Evolutionary conservation across 2,113 vertebrate genomes (phyloP).

Genomic region (Balaeniceps rex): DNA sequence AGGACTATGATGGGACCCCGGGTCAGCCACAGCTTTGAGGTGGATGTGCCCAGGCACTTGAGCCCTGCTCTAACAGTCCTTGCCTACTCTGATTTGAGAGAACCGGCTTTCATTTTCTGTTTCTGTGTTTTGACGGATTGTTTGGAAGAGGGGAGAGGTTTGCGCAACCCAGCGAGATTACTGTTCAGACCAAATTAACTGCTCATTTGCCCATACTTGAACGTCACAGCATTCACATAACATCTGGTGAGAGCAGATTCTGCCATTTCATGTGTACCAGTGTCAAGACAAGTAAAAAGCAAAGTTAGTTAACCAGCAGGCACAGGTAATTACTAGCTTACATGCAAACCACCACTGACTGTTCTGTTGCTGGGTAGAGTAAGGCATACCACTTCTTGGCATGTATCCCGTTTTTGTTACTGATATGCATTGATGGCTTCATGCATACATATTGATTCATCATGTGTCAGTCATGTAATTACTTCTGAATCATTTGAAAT

Average conservation of each 20-base stretch:
- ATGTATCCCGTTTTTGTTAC: neutral
- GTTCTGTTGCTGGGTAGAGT: neutral
- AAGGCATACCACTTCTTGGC: neutral
- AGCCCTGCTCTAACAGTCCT: neutral
- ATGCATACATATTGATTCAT: conserved; percentile 25
- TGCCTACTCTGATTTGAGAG: neutral
- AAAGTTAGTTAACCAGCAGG: neutral
- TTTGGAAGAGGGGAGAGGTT: neutral
- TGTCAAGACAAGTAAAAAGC: neutral
- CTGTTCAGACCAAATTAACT: neutral
- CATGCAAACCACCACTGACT: neutral
- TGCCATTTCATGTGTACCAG: neutral
- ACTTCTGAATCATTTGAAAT: neutral
- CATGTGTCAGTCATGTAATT: conserved; percentile 7
- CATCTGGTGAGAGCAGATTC: neutral
- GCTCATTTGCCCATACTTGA: neutral
- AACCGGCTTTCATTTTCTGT: neutral
- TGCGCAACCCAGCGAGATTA: neutral
- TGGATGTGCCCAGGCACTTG: neutral
- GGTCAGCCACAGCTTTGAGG: neutral
- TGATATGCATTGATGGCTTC: neutral
- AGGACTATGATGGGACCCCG: neutral
- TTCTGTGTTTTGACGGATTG: neutral
- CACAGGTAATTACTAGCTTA: neutral
- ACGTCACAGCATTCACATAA: neutral